Evolutionary conservation across 23 tunicate genomes (phyloP), one percentile per base, ranked within the genome.

Genomic region (Trididemnum nubilum): DNA sequence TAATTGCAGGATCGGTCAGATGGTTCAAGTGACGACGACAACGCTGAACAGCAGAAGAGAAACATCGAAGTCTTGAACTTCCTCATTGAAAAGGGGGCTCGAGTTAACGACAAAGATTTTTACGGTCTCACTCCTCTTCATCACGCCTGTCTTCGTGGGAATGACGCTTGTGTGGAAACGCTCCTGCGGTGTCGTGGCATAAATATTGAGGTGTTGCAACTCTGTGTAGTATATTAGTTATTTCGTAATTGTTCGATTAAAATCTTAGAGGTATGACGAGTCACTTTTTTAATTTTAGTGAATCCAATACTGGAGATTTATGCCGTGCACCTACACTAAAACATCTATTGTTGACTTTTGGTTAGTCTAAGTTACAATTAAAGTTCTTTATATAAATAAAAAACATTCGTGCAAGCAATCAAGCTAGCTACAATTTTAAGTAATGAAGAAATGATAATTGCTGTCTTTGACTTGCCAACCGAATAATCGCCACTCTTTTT

Each of bases 101-200:
- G 76, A 51, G 89, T 83, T 3, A 93, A 93, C 69, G 82, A 79
- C 27, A 87, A 84, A 69, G 98, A 93, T 81, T 93, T 93, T 63
- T 93, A 93, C 69, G 98, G 89, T 7, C 40, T 93, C 52, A 87
- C 98, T 9, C 82, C 98, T 0, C 87, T 93, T 1, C 98, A 93
- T 57, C 93, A 93, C 36, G 93, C 98, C 29, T 85, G 91, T 26
- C 65, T 87, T 54, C 79, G 98, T 5, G 98, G 98, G 34, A 93
- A 93, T 69, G 71, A 25, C 28, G 73, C 52, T 0, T 85, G 83
- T 35, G 92, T 71, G 18, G 74, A 73, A 38, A 59, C 29, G 66
- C 52, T 93, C 22, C 38, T 93, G 80, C 76, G 80, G 61, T 54
- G 81, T 57, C 54, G n/a, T 15, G 93, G 85, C 25, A 81, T 87